These are phyloP conservation scores for Ramphastos sulfuratus DNA, from an alignment of 2,113 vertebrate genomes.

Conservation along the genomic window DNA sequence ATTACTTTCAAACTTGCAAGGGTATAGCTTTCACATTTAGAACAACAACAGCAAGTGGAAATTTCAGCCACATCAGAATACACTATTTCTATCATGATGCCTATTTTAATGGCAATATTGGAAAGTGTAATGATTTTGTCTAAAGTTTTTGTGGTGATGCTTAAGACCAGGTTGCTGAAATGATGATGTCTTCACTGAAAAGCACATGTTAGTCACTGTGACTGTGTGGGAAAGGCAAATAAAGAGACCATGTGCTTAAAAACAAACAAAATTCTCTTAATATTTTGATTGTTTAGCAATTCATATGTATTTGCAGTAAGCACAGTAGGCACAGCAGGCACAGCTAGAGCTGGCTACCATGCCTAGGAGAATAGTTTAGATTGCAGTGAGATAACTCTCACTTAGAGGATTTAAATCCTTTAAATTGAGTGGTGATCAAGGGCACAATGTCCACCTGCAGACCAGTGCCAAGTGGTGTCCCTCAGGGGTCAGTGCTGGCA, in stretches of 20 bases:
- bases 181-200: neutral
- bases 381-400: neutral
- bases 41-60: neutral
- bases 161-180: neutral
- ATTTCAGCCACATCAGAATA: neutral
- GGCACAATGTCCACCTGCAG: too few relatives aligned
- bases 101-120: neutral
- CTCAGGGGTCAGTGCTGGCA: too few relatives aligned
- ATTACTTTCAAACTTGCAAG: neutral
- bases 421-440: too few relatives aligned
- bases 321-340: too few relatives aligned
- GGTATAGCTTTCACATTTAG: neutral
- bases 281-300: neutral
- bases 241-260: neutral
- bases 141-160: neutral
- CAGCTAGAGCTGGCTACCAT: neutral
- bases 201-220: rapidly evolving
- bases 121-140: neutral
- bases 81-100: neutral
- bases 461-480: too few relatives aligned
- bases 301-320: neutral
- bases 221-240: neutral
- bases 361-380: neutral
- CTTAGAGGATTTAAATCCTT: neutral
- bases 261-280: neutral